phyloP scores from a whole-genome alignment of 2,888 invertebrate species.

The Ametastegia equiseti region DNA sequence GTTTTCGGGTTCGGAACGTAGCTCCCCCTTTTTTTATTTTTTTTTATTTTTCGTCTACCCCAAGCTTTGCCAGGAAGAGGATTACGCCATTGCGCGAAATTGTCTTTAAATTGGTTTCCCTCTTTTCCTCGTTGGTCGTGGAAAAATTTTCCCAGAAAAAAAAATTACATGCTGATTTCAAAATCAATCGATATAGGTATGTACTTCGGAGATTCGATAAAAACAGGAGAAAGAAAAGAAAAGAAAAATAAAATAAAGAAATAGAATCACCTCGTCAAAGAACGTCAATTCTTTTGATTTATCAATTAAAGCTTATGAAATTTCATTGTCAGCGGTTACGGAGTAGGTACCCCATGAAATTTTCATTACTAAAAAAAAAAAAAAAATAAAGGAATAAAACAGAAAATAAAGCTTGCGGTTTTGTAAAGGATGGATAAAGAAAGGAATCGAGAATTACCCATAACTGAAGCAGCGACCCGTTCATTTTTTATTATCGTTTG shows the following conservation, averaged over 20 bases:
- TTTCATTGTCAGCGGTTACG: neutral
- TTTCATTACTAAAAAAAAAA: neutral
- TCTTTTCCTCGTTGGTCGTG: neutral
- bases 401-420: no score
- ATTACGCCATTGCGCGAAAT: neutral
- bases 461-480: no score
- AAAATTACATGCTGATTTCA: neutral
- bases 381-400: neutral
- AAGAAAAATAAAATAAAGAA: no score
- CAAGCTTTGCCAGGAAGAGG: neutral
- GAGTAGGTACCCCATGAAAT: neutral
- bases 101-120: constrained; percentile 30
- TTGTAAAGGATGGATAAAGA: no score
- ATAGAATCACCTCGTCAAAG: no score
- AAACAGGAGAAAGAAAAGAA: no score
- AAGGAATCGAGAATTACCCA: neutral
- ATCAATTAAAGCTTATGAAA: neutral
- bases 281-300: no score
- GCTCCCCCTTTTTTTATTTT: neutral
- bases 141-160: neutral
- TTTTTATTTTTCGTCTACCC: neutral
- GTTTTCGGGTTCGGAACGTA: neutral
- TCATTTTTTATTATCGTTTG: no score
- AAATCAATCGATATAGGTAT: neutral
- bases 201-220: no score